Base-by-base conservation (phyloP, 2,797 vertebrate species). In the Leptatherina wallacei region DNA sequence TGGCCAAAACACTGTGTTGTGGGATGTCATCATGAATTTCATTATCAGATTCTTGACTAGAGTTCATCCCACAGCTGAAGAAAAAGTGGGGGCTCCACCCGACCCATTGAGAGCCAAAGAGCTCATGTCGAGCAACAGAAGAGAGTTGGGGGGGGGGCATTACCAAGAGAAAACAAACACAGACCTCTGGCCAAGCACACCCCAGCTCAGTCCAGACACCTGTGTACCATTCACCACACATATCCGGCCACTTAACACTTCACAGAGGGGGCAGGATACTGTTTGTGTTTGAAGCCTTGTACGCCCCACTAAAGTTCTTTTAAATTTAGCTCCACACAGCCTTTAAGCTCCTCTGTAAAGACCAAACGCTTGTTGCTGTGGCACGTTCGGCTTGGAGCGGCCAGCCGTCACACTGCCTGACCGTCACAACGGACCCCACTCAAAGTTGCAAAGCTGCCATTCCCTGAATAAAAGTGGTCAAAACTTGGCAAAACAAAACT, bases 231-330 rank as follows among this genome's bases (percentile, higher is more conserved):
- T 93, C 92, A 91, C 71, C 82, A 70, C 75, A 83, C 78, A 86
- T 80, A 89, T 92, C 90, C 82, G 81, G 88, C 85, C 90, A 93
- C 90, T 91, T 92, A 89, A 88, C 87, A 86, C 91, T 89, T 85
- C 75, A 87, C 84, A 85, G 72, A 80, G 81, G 85, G 85, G 72
- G 78, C 10, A 72, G 83, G 77, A 61, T 74, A 77, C 60, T 85
- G 88, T 91, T 92, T 91, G 88, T 81, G 79, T 88, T 87, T 87
- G 82, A 69, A 82, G 88, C 40, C 73, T 86, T 29, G 74, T 78
- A 81, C 81, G 67, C 58, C 74, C 68, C 76, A 85, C 87, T 75
- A 76, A 75, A 83, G 71, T 52, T 80, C 67, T 77, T 80, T 76
- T 67, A 71, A 55, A 73, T 78, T 81, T 67, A 56, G 80, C 84